phyloP scores from a whole-genome alignment of 2,888 invertebrate genomes.

The Chrysolina americana region DNA sequence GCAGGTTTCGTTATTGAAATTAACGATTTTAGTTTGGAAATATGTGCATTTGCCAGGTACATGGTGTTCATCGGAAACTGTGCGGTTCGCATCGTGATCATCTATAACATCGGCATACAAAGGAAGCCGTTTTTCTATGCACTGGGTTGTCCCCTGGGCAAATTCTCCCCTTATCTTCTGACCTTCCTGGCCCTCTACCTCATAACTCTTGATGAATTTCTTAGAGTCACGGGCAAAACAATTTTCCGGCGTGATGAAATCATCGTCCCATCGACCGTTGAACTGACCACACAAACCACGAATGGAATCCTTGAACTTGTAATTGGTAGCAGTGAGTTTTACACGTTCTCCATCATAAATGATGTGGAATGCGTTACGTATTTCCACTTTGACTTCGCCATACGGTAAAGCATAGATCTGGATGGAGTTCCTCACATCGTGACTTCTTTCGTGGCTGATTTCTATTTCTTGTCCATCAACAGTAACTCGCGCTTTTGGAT shows the following conservation, averaged over 20 bases:
- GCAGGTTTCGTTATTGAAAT: conserved; percentile 73
- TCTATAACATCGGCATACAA: conserved; percentile 68
- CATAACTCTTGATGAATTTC: conserved; percentile 74
- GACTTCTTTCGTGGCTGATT: conserved; percentile 59
- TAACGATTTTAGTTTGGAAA: conserved; percentile 71
- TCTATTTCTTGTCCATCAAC: conserved; percentile 69
- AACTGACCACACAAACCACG: conserved; percentile 80
- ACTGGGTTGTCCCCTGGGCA: conserved; percentile 67
- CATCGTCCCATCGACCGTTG: conserved; percentile 74
- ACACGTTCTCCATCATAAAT: conserved; percentile 75
- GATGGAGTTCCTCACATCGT: conserved; percentile 67
- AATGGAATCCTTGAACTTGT: conserved; percentile 51
- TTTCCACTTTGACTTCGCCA: conserved; percentile 72
- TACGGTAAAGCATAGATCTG: conserved; percentile 69
- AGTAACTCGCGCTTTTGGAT: conserved; percentile 64
- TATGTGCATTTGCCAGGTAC: conserved; percentile 53
- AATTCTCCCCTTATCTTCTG: conserved; percentile 55
- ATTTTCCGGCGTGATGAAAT: conserved; percentile 75
- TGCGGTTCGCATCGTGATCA: conserved; percentile 37
- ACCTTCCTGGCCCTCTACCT: conserved; percentile 70
- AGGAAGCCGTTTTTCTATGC: conserved; percentile 55
- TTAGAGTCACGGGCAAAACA: conserved; percentile 59
- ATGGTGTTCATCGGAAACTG: background rate
- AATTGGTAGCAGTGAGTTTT: conserved; percentile 63
- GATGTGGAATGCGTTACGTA: conserved; percentile 71